Base-by-base conservation (phyloP, 2,113 vertebrate genomes). In the Heterochromis multidens region DNA sequence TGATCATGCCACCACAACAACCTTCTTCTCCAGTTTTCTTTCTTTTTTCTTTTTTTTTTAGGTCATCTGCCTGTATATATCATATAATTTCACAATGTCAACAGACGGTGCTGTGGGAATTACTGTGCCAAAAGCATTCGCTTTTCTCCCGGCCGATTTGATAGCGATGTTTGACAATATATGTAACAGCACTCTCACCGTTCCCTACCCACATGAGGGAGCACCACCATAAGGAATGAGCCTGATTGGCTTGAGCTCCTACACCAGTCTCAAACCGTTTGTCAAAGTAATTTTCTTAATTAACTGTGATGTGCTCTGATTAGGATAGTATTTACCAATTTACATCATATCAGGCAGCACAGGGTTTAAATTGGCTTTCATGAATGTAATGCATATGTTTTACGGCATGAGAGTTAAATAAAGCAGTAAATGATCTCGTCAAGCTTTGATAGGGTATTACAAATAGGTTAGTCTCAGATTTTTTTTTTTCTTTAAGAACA, bases 231-330 rank as follows among this genome's bases (percentile, higher is more conserved):
- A 72, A 93, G 85, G 82, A 89, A 89, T 77, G 79, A 87, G 86
- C 80, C 63, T 90, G 91, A 94, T 92, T 94, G 88, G 85, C 85
- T 86, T 81, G 81, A 81, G 80, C 84, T 90, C 84, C 78, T 88
- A 61, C 82, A 49, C 76, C 77, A 43, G 81, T 88, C 92, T 92
- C 85, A 91, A 87, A 93, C 78, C 14, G 56, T 94, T 93, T 92
- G 92, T 94, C 92, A 93, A 62, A 87, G 87, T 93, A 85, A 94
- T 94, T 95, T 92, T 83, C 90, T 85, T 94, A 94, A 95, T 95
- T 93, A 93, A 88, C 88, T 72, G 83, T 52, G 81, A 93, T 94
- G 84, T 85, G 88, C 79, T 88, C 87, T 93, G 90, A 95, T 95
- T 95, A 90, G 89, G 90, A 92, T 87, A 88, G 88, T 88, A 93